Conservation (phyloP, 2,888 invertebrate species). For the Terebella lapidaria region DNA sequence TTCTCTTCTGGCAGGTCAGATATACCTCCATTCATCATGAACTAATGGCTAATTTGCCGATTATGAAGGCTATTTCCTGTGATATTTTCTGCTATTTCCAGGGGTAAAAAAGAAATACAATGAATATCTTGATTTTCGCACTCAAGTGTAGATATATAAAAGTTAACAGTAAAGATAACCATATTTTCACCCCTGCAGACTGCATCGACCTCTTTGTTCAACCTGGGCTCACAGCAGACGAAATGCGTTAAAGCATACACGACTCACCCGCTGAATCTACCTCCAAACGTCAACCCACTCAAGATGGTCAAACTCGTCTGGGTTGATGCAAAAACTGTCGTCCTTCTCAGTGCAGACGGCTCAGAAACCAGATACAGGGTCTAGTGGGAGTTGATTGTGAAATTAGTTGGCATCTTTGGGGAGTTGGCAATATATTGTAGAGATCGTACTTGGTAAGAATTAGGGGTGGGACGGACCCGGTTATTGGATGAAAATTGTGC, state of each 20-base stretch:
- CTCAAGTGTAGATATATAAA: no score
- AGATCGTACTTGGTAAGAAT: no score
- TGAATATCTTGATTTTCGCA: no score
- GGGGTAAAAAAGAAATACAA: no score
- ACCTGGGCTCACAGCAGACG: slow-evolving; percentile 93
- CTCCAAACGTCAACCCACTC: slow-evolving; percentile 61
- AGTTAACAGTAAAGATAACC: no score
- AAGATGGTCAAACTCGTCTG: slow-evolving; percentile 86
- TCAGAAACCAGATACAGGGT: slow-evolving; percentile 62
- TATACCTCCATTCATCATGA: slow-evolving; percentile 40
- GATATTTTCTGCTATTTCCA: background rate
- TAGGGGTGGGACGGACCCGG: no score
- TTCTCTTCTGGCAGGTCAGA: slow-evolving; percentile 98
- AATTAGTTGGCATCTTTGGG: no score
- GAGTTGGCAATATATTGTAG: no score
- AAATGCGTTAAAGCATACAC: slow-evolving; percentile 87
- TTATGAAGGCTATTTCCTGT: background rate
- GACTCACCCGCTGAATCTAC: slow-evolving; percentile 57
- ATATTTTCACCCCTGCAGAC: slow-evolving; percentile 56
- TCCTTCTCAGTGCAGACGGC: slow-evolving; percentile 91
- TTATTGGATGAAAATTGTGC: no score
- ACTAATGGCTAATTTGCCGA: background rate
- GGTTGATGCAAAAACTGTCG: slow-evolving; percentile 89
- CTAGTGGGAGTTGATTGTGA: slow-evolving; percentile 5
- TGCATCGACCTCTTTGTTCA: slow-evolving; percentile 81